Evolutionary conservation across 1,140 invertebrate species (phyloP), one percentile per base, ranked within the genome.

Genomic region (Lysiphlebus fabarum): DNA sequence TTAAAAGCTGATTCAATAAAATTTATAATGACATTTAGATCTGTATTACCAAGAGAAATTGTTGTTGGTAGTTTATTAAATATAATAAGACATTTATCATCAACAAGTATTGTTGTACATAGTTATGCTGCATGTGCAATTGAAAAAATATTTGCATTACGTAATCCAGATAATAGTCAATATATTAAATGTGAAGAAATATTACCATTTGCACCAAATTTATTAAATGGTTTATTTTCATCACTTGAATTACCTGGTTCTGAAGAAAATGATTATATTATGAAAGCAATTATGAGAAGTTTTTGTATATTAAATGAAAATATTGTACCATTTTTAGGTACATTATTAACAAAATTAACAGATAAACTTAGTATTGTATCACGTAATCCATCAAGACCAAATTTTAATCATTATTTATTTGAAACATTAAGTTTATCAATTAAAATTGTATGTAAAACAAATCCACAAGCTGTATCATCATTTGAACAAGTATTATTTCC

Each of bases 321-420:
- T 17, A 84, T 93, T n/a, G 81, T 97, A 64, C 90, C 91, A 26
- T 90, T 87, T 70, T 81, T 98, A 66, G 85, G 83, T 33, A 83
- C 86, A 10, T 81, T 95, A 11, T 77, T 98, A 44, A 89, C 90
- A 3, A 90, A 92, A 71, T 81, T 99, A 5, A 94, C 92, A 0
- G 82, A 87, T 61, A 95, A 95, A 76, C 77, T 99, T 4, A 77
- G 85, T 6, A 72, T 85, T 7, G 94, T 96, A n/a, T 85, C 93
- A 43, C 93, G 91, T 81, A 98, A 98, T 82, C 96, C 96, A 0
- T 94, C 90, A 67, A 92, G 93, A 67, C 96, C 96, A 1, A 91
- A 97, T 75, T 99, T 98, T 77, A 98, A 98, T 82, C 96, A 99
- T 75, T 98, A 93, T 79, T 81, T 99, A 1, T 99, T 99, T 77